Conservation (phyloP, 2,797 vertebrate genomes). For the Otolemur crassicaudatus region DNA sequence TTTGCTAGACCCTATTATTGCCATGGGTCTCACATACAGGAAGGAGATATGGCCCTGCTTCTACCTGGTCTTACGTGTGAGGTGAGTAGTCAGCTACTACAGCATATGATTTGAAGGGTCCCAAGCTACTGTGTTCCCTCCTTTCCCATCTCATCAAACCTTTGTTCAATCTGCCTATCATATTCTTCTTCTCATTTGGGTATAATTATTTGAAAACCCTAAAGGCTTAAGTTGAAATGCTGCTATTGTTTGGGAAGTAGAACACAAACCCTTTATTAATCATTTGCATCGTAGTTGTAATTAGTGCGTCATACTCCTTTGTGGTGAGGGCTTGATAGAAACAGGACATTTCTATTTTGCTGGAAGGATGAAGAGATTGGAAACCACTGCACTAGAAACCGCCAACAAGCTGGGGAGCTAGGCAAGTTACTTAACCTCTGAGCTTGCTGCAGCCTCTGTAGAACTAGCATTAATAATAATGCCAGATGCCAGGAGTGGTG, state of each 20-base stretch:
- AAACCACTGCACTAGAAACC: background rate
- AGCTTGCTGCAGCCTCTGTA: background rate
- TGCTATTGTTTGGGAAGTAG: background rate
- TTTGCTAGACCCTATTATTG: background rate
- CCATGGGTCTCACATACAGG: background rate
- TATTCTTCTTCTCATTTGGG: background rate
- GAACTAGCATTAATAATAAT: background rate
- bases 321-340: background rate
- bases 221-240: background rate
- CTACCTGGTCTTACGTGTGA: background rate
- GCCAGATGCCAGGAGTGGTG: too few species aligned
- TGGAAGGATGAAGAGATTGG: background rate
- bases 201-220: background rate
- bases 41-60: background rate
- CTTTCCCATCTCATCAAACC: background rate
- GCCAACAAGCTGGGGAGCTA: background rate
- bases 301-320: background rate
- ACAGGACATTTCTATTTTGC: background rate
- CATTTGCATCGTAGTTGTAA: background rate
- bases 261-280: background rate
- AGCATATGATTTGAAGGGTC: background rate
- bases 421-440: background rate
- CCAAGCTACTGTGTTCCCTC: background rate
- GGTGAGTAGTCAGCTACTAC: background rate
- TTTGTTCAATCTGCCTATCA: background rate